These are phyloP conservation scores for Pocillopora damicornis DNA, from an alignment of 64 coral and sea anemone species.

Conservation along the genomic window DNA sequence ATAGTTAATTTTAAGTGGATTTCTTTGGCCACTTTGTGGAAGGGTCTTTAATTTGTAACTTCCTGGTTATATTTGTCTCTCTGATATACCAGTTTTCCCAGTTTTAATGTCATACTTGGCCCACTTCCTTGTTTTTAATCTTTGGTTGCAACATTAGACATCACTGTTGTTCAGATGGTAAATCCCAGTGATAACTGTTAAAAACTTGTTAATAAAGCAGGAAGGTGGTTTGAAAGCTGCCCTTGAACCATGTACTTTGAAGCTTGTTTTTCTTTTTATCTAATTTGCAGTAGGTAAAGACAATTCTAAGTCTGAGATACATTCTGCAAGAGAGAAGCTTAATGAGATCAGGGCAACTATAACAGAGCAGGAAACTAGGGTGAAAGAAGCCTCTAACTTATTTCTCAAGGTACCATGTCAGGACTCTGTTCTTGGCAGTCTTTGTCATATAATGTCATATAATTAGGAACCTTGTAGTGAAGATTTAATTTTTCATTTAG, in stretches of 20 bases:
- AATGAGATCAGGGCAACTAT: conserved; percentile 63
- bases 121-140: no score
- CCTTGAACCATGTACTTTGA: neutral
- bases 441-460: neutral
- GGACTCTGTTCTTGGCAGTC: neutral
- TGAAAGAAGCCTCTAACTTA: conserved; percentile 66
- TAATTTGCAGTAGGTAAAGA: conserved; percentile 18
- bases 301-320: conserved; percentile 35
- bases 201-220: no score
- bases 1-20: no score
- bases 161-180: no score
- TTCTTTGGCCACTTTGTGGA: no score
- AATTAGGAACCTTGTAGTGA: neutral
- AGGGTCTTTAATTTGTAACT: no score
- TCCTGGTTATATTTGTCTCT: no score
- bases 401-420: conserved; percentile 67
- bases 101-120: no score
- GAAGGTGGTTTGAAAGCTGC: no score
- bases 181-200: no score
- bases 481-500: neutral
- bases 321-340: conserved; percentile 52
- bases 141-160: no score
- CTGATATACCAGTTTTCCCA: no score
- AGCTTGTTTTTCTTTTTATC: neutral
- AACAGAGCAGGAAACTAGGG: conserved; percentile 63